Percentiles rank a stretch among this genome's conserved stretches.
Evolutionary conservation across 2,888 invertebrate genomes (phyloP).

Genomic region (Pomacea canaliculata): DNA sequence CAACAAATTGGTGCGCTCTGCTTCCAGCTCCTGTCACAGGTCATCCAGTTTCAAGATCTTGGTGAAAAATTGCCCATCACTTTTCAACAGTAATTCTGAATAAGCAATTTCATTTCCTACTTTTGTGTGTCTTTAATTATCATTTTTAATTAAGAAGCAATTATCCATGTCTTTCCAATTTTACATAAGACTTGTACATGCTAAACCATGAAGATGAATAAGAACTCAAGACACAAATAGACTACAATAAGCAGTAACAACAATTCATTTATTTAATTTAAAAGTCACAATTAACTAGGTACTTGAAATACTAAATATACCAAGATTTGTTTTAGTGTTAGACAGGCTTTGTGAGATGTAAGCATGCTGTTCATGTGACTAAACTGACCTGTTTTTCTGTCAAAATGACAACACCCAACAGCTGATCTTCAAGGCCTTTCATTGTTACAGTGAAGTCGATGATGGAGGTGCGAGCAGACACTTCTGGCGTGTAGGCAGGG

Average conservation of each 20-base stretch:
- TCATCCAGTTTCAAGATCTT: neutral
- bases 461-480: conserved; percentile 95
- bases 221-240: too few species aligned
- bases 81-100: too few species aligned
- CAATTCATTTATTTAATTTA: too few species aligned
- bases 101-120: neutral
- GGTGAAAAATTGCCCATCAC: too few species aligned
- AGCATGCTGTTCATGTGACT: neutral
- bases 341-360: too few species aligned
- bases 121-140: neutral
- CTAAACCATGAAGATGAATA: too few species aligned
- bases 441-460: conserved; percentile 98
- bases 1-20: conserved; percentile 90
- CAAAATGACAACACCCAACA: conserved; percentile 89
- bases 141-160: neutral
- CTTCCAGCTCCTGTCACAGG: conserved; percentile 82
- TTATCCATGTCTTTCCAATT: too few species aligned
- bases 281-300: too few species aligned
- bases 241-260: too few species aligned
- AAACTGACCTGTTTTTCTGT: conserved; percentile 86
- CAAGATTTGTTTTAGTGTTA: too few species aligned
- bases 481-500: conserved; percentile 96
- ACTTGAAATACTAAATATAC: too few species aligned
- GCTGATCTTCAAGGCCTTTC: conserved; percentile 94
- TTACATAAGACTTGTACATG: too few species aligned